A percentile compares a stretch with the other conserved stretches of the same genome.
These are phyloP conservation scores for Oceanodroma leucorhoa DNA, from an alignment of 2,797 vertebrate genomes.

Conservation along the genomic window DNA sequence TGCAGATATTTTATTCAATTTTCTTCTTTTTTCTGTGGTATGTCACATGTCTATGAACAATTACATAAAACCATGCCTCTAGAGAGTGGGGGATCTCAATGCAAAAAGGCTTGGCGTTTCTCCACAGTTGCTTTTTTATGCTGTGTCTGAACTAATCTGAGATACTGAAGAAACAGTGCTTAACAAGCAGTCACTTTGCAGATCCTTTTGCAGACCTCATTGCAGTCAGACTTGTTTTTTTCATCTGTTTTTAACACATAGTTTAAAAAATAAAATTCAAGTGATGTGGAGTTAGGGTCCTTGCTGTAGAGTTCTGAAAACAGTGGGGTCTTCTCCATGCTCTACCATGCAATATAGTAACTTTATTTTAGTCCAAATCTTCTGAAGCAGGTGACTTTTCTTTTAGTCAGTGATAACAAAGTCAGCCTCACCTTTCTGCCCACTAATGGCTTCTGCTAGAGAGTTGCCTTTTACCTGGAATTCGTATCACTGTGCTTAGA, in stretches of 20 bases:
- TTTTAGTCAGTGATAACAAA: background rate
- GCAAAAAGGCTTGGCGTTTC: background rate
- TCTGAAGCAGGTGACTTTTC: background rate
- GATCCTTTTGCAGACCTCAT: background rate
- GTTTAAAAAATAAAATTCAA: background rate
- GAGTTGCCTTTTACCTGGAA: background rate
- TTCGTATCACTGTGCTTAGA: background rate
- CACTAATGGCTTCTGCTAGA: background rate
- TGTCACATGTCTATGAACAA: background rate
- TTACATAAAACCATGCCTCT: background rate
- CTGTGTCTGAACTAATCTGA: background rate
- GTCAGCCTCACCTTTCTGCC: background rate
- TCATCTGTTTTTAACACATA: background rate
- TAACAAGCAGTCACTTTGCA: background rate
- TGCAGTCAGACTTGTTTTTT: background rate
- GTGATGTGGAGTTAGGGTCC: background rate
- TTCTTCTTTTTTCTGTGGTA: background rate
- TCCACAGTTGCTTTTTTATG: background rate
- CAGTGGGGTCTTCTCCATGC: background rate
- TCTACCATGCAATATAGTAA: background rate
- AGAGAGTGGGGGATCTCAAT: background rate
- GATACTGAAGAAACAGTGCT: background rate
- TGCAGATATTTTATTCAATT: background rate
- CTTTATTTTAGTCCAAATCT: background rate
- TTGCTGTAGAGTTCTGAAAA: background rate